Base-by-base conservation (phyloP, 2,888 invertebrate genomes). In the Stegana nigrithorax region DNA sequence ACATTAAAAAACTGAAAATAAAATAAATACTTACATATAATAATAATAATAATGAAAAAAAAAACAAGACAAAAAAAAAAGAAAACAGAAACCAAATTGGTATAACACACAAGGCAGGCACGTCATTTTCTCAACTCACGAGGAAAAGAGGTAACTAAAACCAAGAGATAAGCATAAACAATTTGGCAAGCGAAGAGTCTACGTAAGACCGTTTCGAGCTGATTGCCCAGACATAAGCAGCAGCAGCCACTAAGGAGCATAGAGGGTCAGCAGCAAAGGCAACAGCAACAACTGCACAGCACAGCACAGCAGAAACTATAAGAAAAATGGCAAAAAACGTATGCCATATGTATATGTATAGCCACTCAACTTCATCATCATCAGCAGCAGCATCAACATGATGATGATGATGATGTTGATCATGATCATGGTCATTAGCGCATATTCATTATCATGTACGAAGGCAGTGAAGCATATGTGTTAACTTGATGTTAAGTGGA, bases 401-500 rank as follows among this genome's bases (percentile, higher is more conserved):
- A 42, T 59, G 39, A 59, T 56, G 12, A 23, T 63, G 21, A 23
- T 64, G 62, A 62, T 68, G 57, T 45, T 62, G 51, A 59, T 68
- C 50, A 63, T 68, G 21, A 10, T 7, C 25, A 56, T 21, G 36
- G 10, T 21, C 55, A 56, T 36, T 36, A 36, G 23, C n/a, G n/a
- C n/a, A n/a, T n/a, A n/a, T n/a, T n/a, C 57, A 53, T 53, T 53
- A 32, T 53, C 17, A 44, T 42, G 67, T 23, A 25, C 55, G 50
- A 63, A 67, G 61, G 70, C 72, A 73, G 66, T 73, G 66, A 70
- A 74, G 69, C 74, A 71, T 74, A 79, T 79, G 79, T 75, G 79
- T 74, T 73, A 79, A 78, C 73, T 79, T 79, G 76, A 77, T 71
- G 78, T 75, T 79, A 79, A 80, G 78, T 80, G 80, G 80, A 78